These are phyloP conservation scores for Parauchenoglanis punctatus DNA, from an alignment of 2,797 vertebrate species.

Conservation along the genomic window DNA sequence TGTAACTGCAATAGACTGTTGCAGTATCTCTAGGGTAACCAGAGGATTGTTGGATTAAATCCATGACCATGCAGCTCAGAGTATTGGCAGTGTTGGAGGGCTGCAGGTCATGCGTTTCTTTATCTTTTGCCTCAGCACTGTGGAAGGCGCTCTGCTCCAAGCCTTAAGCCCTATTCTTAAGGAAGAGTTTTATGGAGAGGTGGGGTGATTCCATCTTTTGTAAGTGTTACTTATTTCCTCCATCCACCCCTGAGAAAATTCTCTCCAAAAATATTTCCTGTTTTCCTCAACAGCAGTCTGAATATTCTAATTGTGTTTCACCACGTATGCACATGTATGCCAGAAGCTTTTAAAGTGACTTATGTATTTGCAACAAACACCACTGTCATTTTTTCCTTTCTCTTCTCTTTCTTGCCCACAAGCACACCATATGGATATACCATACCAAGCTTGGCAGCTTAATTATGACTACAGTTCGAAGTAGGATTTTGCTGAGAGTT, in stretches of 20 bases:
- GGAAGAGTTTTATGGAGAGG: neutral
- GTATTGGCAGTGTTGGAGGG: neutral
- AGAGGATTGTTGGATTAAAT: constrained; percentile 24
- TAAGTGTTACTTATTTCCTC: neutral
- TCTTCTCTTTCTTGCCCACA: neutral
- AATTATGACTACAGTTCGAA: neutral
- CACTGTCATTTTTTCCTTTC: constrained; percentile 2
- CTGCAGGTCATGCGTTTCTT: neutral
- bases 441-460: neutral
- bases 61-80: neutral
- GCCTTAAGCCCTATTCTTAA: neutral
- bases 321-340: neutral
- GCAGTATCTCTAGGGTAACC: neutral
- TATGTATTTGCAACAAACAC: neutral
- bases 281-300: neutral
- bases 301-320: neutral
- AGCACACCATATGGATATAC: constrained; percentile 6
- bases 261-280: neutral
- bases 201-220: neutral
- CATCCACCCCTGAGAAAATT: neutral
- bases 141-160: neutral
- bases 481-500: neutral
- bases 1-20: neutral
- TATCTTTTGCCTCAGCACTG: constrained; percentile 1
- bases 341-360: neutral